Evolutionary conservation across 2,113 vertebrate genomes (phyloP), one percentile per base, ranked within the genome.

Genomic region (Pituophis catenifer): DNA sequence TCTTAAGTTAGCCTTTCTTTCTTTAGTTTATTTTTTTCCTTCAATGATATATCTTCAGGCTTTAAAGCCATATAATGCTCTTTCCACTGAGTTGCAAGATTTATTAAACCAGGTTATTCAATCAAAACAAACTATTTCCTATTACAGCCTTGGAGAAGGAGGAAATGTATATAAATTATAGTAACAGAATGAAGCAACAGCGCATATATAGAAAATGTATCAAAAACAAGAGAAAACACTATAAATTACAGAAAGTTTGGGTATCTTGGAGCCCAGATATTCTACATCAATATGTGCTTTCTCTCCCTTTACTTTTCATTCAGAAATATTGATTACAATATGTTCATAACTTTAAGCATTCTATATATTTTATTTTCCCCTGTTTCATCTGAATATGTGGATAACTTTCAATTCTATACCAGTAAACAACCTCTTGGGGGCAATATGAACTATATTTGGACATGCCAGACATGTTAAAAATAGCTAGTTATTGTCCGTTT

Each of bases 71-170:
- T 57, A 24, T 81, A 89, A 81, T 55, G 9, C 9, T 89, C 62
- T 50, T 65, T 92, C 29, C 62, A 89, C 44, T 89, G 81, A 24
- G 26, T 48, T 89, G 88, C 38, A 81, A 17, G 65, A 89, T 93
- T 89, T 93, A 93, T 93, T 93, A 93, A 93, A 89, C 62, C 62
- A 85, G 38, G 53, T 57, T 92, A 65, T 65, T 92, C 53, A 89
- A 92, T 89, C 33, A 89, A 92, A 89, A 75, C 70, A 92, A 92
- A 89, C 52, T 55, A 75, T 92, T 92, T 89, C 53, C 53, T 75
- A 44, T 75, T 92, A 81, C 57, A 89, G 88, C 88, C 53, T 92
- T 89, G 62, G 24, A 65, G 33, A 89, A 15, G 24, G 62, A 81
- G 29, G 59, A 75, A 92, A 92, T 92, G 65, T 29, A 57, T 92